These are phyloP conservation scores for Elaphurus davidianus DNA, from an alignment of 2,113 vertebrate species.

Conservation along the genomic window DNA sequence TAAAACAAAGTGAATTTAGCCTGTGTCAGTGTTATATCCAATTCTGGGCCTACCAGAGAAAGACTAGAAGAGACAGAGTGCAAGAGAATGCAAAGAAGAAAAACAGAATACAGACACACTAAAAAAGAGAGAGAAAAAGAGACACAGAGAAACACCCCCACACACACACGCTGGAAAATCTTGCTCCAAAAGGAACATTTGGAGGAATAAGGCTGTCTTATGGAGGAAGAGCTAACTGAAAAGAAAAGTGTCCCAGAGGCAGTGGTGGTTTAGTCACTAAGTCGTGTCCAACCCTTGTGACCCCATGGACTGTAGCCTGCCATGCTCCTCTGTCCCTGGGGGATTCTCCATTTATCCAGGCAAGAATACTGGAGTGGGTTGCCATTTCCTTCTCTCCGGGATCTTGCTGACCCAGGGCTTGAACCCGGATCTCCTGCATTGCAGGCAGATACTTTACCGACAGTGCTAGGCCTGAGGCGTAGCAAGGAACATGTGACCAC, in stretches of 20 bases:
- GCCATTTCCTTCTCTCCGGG: background rate
- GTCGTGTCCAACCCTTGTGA: accelerated
- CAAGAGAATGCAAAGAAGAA: background rate
- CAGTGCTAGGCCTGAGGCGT: background rate
- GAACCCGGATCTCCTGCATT: background rate
- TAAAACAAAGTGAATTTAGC: background rate
- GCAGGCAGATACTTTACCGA: background rate
- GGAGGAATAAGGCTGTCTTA: background rate
- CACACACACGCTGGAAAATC: background rate
- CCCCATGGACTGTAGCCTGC: background rate
- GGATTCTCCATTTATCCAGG: background rate
- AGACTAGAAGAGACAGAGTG: background rate
- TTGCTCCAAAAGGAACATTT: background rate
- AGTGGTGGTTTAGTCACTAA: background rate
- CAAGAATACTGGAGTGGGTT: background rate
- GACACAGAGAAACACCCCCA: background rate
- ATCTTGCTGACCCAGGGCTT: background rate
- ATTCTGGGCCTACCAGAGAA: background rate
- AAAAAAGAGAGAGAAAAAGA: background rate
- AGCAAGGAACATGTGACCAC: background rate
- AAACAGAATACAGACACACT: no score
- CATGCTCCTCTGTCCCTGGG: background rate
- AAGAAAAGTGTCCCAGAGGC: background rate
- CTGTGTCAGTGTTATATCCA: background rate
- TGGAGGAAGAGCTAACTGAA: background rate